A percentile compares a stretch with the other conserved stretches of the same genome.
Conservation (phyloP, 2,113 vertebrate genomes). For the Platysteira castanea region DNA sequence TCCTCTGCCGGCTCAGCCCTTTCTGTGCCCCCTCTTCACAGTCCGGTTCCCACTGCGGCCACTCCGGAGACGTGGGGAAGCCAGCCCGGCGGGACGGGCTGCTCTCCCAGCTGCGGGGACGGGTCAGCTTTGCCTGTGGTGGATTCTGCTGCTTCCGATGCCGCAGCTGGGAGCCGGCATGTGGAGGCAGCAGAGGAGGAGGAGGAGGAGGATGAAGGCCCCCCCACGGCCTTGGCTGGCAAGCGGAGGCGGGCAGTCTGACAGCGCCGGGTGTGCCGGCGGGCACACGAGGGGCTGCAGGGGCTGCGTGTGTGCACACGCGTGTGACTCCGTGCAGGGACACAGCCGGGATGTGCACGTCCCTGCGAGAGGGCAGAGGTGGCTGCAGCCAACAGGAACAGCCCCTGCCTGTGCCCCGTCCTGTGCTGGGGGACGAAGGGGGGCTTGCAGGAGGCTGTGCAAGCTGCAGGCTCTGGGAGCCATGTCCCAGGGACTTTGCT, state of each 20-base stretch:
- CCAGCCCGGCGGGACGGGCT: fast-evolving
- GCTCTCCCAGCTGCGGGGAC: fast-evolving
- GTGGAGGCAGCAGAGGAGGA: background rate
- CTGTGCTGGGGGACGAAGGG: fast-evolving
- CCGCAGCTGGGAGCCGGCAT: background rate
- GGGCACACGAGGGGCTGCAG: background rate
- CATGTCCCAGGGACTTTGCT: background rate
- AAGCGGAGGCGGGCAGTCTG: background rate
- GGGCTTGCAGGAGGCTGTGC: background rate
- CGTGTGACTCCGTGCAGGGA: fast-evolving
- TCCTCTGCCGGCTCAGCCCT: conserved; percentile 41
- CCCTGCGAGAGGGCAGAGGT: background rate
- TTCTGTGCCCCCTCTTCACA: conserved; percentile 36
- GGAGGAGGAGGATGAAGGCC: background rate
- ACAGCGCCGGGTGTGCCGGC: fast-evolving
- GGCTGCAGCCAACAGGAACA: fast-evolving
- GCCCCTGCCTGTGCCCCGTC: background rate
- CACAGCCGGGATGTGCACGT: fast-evolving
- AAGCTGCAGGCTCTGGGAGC: background rate
- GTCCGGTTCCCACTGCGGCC: background rate
- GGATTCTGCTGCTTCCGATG: background rate
- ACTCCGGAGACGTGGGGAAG: background rate
- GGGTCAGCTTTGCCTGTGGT: fast-evolving
- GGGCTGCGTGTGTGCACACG: fast-evolving
- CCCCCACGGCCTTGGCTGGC: background rate